A percentile compares a stretch with the other conserved stretches of the same genome.
These are phyloP conservation scores for Ursus arctos DNA, from an alignment of 2,113 vertebrate genomes.

Conservation along the genomic window DNA sequence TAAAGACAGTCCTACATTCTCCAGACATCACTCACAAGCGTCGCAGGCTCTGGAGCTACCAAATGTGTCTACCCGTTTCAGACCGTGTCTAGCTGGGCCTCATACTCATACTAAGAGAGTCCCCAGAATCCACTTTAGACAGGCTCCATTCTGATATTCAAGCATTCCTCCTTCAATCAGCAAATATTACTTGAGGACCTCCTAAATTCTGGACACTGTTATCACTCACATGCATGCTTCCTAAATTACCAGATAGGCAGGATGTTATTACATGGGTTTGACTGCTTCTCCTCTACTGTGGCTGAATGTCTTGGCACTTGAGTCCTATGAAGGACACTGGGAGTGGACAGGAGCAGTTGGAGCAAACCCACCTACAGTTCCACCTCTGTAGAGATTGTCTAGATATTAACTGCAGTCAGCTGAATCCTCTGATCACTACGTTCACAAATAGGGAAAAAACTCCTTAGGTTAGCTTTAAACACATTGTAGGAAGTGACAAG, in stretches of 20 bases:
- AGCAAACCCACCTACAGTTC: not conserved
- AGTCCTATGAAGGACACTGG: not conserved
- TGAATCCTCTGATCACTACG: not conserved
- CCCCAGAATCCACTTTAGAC: not conserved
- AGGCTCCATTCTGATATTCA: not conserved
- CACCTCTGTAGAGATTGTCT: not conserved
- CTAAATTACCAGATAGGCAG: not conserved
- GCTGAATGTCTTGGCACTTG: not conserved
- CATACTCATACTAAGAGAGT: not conserved
- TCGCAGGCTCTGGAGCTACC: not conserved
- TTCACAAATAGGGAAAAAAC: not conserved
- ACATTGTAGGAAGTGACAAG: not conserved
- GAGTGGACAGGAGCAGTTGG: not conserved
- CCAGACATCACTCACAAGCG: not conserved
- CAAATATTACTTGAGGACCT: not conserved
- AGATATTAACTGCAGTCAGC: not conserved
- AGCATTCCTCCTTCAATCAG: not conserved
- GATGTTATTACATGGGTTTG: not conserved
- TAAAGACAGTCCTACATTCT: conserved; percentile 37
- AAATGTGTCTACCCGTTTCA: not conserved
- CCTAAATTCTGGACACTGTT: not conserved
- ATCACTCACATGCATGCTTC: not conserved
- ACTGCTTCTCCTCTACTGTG: not conserved
- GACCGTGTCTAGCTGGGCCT: not conserved
- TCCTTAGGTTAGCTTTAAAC: not conserved